Evolutionary conservation across 2,797 vertebrate genomes (phyloP).

Genomic region (Eulemur rubriventer): DNA sequence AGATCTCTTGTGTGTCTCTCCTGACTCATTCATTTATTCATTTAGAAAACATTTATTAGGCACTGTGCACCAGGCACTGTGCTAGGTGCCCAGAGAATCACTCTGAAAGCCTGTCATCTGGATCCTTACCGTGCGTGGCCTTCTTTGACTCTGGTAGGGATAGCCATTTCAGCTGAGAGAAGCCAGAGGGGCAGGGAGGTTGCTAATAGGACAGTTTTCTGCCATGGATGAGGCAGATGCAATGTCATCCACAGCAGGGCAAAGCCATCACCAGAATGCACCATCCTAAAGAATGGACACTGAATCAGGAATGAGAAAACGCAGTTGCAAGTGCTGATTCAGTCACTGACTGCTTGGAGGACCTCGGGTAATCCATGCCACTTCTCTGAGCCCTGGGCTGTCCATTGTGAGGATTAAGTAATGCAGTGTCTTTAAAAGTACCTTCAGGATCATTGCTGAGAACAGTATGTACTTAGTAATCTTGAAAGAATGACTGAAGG

Average conservation of each 20-base stretch:
- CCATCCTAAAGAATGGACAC: not conserved
- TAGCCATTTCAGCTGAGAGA: not conserved
- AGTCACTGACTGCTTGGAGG: not conserved
- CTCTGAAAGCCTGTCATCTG: not conserved
- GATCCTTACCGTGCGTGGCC: rapidly evolving
- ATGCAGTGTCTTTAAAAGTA: not conserved
- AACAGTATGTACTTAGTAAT: not conserved
- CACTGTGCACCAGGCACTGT: rapidly evolving
- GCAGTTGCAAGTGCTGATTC: not conserved
- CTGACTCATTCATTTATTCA: not conserved
- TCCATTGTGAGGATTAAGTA: not conserved
- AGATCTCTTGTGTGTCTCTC: not conserved
- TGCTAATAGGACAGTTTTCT: not conserved
- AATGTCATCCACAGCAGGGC: not conserved
- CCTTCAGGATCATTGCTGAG: not conserved
- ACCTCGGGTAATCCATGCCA: not conserved
- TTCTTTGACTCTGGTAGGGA: not conserved
- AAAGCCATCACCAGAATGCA: not conserved
- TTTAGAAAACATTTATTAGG: not conserved
- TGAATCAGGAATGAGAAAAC: not conserved
- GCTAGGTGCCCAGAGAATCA: not conserved
- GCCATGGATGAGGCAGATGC: not conserved
- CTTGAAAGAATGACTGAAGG: not conserved
- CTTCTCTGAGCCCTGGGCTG: not conserved
- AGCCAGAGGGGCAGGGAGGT: not conserved